phyloP scores from a whole-genome alignment of 2,888 invertebrate genomes.

The Strigamia transsilvanica region DNA sequence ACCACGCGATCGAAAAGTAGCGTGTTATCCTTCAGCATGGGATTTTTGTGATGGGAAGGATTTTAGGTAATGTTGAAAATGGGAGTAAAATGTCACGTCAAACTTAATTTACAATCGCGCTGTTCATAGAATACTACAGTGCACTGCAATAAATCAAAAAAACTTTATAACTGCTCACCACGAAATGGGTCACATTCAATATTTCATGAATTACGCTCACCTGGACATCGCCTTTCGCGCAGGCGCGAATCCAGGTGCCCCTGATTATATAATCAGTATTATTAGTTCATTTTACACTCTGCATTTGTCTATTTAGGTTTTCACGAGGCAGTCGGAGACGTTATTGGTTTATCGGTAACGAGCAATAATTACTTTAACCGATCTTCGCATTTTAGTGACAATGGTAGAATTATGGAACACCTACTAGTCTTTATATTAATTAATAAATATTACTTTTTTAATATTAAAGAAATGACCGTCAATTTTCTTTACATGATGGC shows the following conservation, averaged over 20 bases:
- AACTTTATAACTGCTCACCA: constrained; percentile 7
- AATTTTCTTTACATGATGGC: constrained; percentile 40
- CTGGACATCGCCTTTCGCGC: neutral
- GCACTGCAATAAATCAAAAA: constrained; percentile 13
- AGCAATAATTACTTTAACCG: constrained; percentile 52
- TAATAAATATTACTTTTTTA: neutral
- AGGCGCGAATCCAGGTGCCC: constrained; percentile 23
- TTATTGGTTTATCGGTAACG: constrained; percentile 64
- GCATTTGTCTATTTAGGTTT: constrained; percentile 65
- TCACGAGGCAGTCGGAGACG: constrained; percentile 80
- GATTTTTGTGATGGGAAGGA: constrained; percentile 65
- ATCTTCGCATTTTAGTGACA: neutral
- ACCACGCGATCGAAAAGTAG: constrained; percentile 77
- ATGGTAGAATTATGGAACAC: neutral
- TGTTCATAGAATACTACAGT: neutral
- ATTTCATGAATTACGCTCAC: constrained; percentile 39
- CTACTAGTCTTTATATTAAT: neutral
- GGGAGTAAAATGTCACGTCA: neutral
- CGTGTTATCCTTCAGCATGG: constrained; percentile 71
- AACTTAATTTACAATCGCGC: neutral
- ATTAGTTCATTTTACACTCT: no score
- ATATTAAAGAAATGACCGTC: neutral
- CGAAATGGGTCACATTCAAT: constrained; percentile 49
- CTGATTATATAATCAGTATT: no score
- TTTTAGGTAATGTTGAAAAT: constrained; percentile 62